Evolutionary conservation across 2,888 invertebrate genomes (phyloP).

Genomic region (Harpalus rubripes): DNA sequence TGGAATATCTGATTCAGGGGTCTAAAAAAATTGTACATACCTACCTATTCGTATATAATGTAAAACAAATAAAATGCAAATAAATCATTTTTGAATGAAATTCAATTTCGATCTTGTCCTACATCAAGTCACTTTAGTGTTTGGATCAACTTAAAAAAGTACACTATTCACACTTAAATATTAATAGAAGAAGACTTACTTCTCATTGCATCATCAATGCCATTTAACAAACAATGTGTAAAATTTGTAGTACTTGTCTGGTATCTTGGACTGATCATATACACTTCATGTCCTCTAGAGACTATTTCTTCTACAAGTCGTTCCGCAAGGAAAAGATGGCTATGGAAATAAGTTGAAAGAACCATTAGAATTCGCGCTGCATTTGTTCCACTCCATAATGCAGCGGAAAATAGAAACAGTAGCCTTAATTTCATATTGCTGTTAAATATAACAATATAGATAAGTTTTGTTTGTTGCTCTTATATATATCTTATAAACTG

Average conservation of each 20-base stretch:
- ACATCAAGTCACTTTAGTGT: too few species aligned
- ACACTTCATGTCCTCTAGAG: conserved; percentile 22
- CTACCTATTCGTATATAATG: too few species aligned
- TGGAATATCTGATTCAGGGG: too few species aligned
- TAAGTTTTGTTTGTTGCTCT: too few species aligned
- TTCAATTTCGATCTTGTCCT: too few species aligned
- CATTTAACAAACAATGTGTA: conserved; percentile 8
- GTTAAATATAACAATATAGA: not conserved
- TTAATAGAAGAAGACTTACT: conserved; percentile 5
- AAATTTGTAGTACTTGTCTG: conserved; percentile 15
- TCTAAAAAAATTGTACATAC: too few species aligned
- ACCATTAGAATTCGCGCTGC: conserved; percentile 16
- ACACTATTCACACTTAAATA: too few species aligned
- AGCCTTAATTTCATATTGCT: not conserved
- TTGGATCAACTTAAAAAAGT: too few species aligned
- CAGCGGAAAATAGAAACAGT: not conserved
- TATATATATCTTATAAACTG: too few species aligned
- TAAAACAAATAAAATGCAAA: too few species aligned
- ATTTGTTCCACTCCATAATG: not conserved
- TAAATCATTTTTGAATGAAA: too few species aligned
- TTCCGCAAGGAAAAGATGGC: conserved; percentile 22
- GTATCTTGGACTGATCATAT: not conserved
- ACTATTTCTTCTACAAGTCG: conserved; percentile 2
- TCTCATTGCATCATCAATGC: not conserved
- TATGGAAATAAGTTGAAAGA: not conserved